These are phyloP conservation scores for Aethes cnicana DNA, from an alignment of 2,888 invertebrate species.

Conservation along the genomic window DNA sequence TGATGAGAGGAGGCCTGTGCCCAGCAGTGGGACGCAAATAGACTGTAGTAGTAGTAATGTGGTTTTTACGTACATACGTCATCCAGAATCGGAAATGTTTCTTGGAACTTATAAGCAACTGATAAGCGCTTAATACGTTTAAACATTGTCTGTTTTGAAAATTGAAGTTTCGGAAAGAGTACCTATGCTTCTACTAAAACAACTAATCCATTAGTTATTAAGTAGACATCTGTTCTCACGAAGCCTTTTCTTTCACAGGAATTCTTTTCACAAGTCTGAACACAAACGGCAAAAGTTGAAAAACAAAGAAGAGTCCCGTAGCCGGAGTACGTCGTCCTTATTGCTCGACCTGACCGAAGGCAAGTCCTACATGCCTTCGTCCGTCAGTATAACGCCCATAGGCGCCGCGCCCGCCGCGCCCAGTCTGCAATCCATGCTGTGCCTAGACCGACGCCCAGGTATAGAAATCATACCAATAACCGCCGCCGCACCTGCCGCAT, in stretches of 20 bases:
- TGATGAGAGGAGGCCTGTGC: too few relatives aligned
- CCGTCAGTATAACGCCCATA: slow-evolving; percentile 79
- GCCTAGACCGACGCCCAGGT: slow-evolving; percentile 87
- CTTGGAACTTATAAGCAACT: too few relatives aligned
- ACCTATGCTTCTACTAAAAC: too few relatives aligned
- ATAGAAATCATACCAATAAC: slow-evolving; percentile 93
- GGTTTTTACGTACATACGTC: too few relatives aligned
- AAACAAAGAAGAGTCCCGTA: slow-evolving; percentile 76
- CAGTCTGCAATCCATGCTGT: slow-evolving; percentile 83
- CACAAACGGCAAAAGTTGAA: slow-evolving; percentile 84
- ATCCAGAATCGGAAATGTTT: too few relatives aligned
- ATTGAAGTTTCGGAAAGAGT: too few relatives aligned
- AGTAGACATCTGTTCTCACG: too few relatives aligned
- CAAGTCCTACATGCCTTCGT: slow-evolving; percentile 77
- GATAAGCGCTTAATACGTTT: too few relatives aligned
- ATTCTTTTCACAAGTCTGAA: slow-evolving; percentile 82
- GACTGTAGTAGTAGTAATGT: too few relatives aligned
- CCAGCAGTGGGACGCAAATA: too few relatives aligned
- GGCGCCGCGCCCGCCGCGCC: slow-evolving; percentile 82
- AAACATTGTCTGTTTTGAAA: too few relatives aligned
- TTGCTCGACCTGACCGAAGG: slow-evolving; percentile 82
- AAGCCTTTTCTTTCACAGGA: slow-evolving; percentile 66
- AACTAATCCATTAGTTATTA: too few relatives aligned
- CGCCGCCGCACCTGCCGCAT: slow-evolving; percentile 83
- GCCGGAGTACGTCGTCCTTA: slow-evolving; percentile 63